Percentiles rank a stretch among this genome's conserved stretches.
These are phyloP conservation scores for Enteromius radiatus DNA, from an alignment of 2,797 vertebrate species.

Conservation along the genomic window DNA sequence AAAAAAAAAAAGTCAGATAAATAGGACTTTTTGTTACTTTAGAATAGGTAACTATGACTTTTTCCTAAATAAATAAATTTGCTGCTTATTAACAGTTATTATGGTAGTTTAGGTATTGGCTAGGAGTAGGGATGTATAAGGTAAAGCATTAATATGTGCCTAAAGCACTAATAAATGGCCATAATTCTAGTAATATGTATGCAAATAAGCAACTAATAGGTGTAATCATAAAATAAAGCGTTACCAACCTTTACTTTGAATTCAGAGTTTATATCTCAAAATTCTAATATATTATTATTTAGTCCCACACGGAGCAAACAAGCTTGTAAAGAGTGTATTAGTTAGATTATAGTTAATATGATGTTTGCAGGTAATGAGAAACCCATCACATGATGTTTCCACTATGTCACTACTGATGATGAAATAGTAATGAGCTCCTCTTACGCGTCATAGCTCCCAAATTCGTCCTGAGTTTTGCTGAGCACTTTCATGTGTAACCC, in stretches of 20 bases:
- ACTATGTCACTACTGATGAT: slow-evolving; percentile 38
- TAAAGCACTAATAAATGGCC: no score
- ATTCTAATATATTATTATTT: no score
- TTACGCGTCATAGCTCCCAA: slow-evolving; percentile 33
- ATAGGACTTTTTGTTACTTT: background rate
- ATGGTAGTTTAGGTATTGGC: no score
- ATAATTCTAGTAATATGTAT: no score
- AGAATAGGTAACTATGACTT: no score
- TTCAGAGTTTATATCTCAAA: background rate
- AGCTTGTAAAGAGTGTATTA: background rate
- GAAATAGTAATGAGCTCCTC: slow-evolving; percentile 51
- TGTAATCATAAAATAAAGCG: no score
- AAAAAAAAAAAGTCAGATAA: background rate
- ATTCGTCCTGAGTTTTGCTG: slow-evolving; percentile 47
- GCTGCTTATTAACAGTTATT: no score
- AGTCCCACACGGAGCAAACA: no score
- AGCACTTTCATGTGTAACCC: slow-evolving; percentile 78
- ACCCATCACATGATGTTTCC: slow-evolving; percentile 6
- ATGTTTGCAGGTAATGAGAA: slow-evolving; percentile 19
- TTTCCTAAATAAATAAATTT: no score
- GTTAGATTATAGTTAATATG: background rate
- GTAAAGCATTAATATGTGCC: no score
- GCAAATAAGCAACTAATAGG: no score
- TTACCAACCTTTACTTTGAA: background rate
- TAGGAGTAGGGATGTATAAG: no score